Base-by-base conservation (phyloP, 2,888 invertebrate species). In the Argyresthia albistria region DNA sequence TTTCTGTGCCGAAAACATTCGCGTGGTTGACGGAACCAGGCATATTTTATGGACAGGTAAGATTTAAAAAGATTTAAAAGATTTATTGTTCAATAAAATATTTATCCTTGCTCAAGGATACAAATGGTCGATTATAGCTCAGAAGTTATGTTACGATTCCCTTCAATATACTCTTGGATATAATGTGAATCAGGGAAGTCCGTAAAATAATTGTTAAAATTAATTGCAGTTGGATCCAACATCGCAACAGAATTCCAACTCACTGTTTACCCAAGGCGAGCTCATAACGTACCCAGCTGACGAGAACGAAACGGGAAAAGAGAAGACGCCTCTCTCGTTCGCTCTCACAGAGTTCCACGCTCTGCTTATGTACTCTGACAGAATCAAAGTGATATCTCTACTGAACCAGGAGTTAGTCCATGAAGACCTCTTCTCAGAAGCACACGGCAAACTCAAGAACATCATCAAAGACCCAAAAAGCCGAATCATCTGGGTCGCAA, bases 341-440 rank as follows among this genome's bases (percentile, higher is more conserved):
- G 92, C 95, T 1, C 81, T 97, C 51, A 97, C 97, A 0, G 94
- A 97, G 75, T 98, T 97, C 80, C 98, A 98, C 76, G 93, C 93
- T 0, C 76, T 98, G 1, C 84, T 97, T 10, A 91, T 97, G 60
- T 97, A 94, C 73, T 82, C 91, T 0, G 95, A 97, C 73, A 92
- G 93, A 57, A 91, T 97, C 1, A 94, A 94, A 72, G 96, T 94
- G 0, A 89, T 97, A 42, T 97, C 95, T 54, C 79, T 95, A 4
- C 83, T 98, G 9, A 97, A 95, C 78, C 92, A 96, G 62, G 94
- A 96, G 67, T 76, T 95, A 9, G 93, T 97, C 14, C 95, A 94
- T 72, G 95, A 97, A 77, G 97, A 98, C 61, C 88, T 91, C 56
- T 95, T 93, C 65, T 91, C 93, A 39, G 95, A 95, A 87, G 89